Base-by-base conservation (phyloP, 2,797 vertebrate species). In the Hydrophis major region DNA sequence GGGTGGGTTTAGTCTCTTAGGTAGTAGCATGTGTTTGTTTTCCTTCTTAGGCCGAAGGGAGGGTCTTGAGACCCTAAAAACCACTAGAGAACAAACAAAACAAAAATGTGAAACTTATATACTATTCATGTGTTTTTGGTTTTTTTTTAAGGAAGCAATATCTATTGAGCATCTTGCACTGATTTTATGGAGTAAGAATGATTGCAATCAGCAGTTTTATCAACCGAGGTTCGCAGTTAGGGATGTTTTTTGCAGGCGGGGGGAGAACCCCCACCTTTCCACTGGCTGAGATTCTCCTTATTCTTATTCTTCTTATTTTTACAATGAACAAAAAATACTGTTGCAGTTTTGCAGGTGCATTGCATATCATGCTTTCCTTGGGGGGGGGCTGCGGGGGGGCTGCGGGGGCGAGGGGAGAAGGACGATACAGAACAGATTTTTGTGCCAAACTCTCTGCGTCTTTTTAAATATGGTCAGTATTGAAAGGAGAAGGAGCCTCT, bases 91-190 rank as follows among this genome's bases (percentile, higher is more conserved):
- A 97, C 96, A 97, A 90, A 87, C 90, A 69, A 69, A 69, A 14
- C 28, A n/a, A 59, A 94, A 95, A 95, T 97, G 94, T 93, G 94
- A 97, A 98, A 98, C 98, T 98, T 98, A 98, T 98, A 91, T 93
- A 91, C 93, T 93, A 86, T 90, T 74, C 7, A 78, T 42, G 74
- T 78, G 74, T 63, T 20, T 59, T 69, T 32, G 13, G 6, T 42
- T 42, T 78, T 42, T 78, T 98, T 97, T 97, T 98, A 97, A 90
- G 98, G 98, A 98, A 98, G 98, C 98, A 98, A 98, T 98, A 98
- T 97, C 92, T 90, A 27, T 97, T 97, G 97, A 97, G 98, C 97
- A 98, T 97, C 97, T 98, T 87, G 97, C 98, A 97, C 97, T 96
- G 97, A 94, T 86, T 89, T 91, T 89, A 69, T 27, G 16, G 92